A percentile compares a stretch with the other conserved stretches of the same genome.
phyloP scores from a whole-genome alignment of 1,140 invertebrate genomes.

The Panonychus citri region DNA sequence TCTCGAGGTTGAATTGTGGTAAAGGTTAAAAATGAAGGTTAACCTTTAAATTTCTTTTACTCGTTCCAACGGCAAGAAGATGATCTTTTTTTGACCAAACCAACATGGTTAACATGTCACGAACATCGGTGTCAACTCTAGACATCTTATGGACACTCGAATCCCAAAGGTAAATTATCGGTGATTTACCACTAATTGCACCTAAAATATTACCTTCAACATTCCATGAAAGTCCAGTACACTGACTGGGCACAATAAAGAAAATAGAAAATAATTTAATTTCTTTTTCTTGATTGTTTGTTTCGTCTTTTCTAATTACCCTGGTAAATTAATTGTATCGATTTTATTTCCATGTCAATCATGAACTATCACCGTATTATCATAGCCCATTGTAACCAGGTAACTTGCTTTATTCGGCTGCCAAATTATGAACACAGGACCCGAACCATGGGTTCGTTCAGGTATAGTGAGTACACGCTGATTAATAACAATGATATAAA shows the following conservation, averaged over 20 bases:
- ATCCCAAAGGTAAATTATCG: constrained; percentile 67
- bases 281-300: too few relatives aligned
- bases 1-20: constrained; percentile 79
- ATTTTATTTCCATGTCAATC: constrained; percentile 67
- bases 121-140: constrained; percentile 47
- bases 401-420: constrained; percentile 27
- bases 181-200: constrained; percentile 54
- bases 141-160: constrained; percentile 47
- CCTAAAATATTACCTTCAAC: constrained; percentile 76
- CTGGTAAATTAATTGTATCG: constrained; percentile 57
- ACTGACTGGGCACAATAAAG: constrained; percentile 32
- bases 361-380: constrained; percentile 47
- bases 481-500: too few relatives aligned
- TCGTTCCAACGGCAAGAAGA: constrained; percentile 65
- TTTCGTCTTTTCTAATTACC: too few relatives aligned
- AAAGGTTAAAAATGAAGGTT: constrained; percentile 69
- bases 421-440: constrained; percentile 26
- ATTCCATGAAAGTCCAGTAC: constrained; percentile 78
- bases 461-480: constrained; percentile 20
- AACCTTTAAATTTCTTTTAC: constrained; percentile 74
- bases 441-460: constrained; percentile 23
- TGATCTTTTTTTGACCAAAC: constrained; percentile 61
- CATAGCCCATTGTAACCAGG: constrained; percentile 27
- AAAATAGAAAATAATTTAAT: too few relatives aligned
- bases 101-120: constrained; percentile 63